Conservation (phyloP, 1,140 invertebrate species). For the Drosophila murphyi region DNA sequence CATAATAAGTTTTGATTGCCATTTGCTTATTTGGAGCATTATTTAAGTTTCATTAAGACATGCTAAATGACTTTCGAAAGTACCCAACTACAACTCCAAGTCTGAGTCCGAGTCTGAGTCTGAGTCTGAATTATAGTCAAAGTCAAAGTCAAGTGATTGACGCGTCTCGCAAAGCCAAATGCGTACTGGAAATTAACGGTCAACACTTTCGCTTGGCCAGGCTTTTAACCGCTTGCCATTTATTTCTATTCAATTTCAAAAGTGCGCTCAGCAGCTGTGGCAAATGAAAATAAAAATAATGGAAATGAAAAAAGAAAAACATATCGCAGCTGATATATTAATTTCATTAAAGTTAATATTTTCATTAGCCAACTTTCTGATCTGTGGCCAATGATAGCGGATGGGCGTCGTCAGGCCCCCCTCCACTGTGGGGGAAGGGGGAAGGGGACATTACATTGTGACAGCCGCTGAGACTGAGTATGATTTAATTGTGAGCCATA, state of each 20-base stretch:
- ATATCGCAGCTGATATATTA: slow-evolving; percentile 62
- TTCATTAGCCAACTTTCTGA: slow-evolving; percentile 77
- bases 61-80: slow-evolving; percentile 80
- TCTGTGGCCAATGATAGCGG: slow-evolving; percentile 57
- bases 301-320: slow-evolving; percentile 17
- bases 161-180: slow-evolving; percentile 63
- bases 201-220: slow-evolving; percentile 71
- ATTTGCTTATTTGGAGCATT: slow-evolving; percentile 79
- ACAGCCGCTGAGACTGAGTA: slow-evolving; percentile 60
- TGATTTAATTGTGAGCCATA: slow-evolving; percentile 67
- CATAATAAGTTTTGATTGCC: slow-evolving; percentile 74
- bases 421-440: too few species aligned
- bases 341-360: slow-evolving; percentile 81
- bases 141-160: slow-evolving; percentile 62
- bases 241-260: slow-evolving; percentile 57
- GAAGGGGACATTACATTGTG: slow-evolving; percentile 35
- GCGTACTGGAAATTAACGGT: slow-evolving; percentile 70
- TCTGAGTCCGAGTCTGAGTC: slow-evolving; percentile 2
- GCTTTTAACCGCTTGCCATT: slow-evolving; percentile 26
- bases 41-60: slow-evolving; percentile 81
- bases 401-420: slow-evolving; percentile 47
- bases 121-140: slow-evolving; percentile 13
- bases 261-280: slow-evolving; percentile 15
- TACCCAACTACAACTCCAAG: slow-evolving; percentile 21
- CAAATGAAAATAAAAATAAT: slow-evolving; percentile 8